Conservation (phyloP, 1,140 invertebrate genomes). For the Sinonovacula constricta region DNA sequence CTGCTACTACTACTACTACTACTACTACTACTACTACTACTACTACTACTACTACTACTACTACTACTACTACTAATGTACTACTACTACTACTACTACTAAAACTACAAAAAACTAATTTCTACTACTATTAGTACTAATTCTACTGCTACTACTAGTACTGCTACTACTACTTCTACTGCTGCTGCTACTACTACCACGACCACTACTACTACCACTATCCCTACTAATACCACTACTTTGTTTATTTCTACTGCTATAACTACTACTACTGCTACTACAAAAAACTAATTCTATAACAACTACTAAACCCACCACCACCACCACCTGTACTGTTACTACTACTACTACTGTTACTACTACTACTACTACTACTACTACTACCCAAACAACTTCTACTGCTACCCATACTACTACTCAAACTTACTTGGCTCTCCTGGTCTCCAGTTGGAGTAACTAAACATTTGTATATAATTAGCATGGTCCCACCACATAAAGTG, state of each 20-base stretch:
- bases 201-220: no score
- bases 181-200: constrained; percentile 3
- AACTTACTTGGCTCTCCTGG: no score
- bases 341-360: constrained; percentile 1
- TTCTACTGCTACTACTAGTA: no score
- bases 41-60: constrained; percentile 4
- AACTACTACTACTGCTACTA: neutral
- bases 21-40: constrained; percentile 3
- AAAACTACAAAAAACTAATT: neutral
- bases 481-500: no score
- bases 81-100: neutral
- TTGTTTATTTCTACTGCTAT: neutral
- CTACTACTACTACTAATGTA: no score
- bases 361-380: constrained; percentile 2
- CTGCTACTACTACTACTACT: neutral
- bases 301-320: neutral
- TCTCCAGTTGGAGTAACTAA: no score
- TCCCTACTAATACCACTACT: neutral
- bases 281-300: neutral
- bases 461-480: no score
- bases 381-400: neutral
- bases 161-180: no score
- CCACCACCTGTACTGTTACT: neutral
- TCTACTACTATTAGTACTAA: no score
- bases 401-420: neutral